A percentile compares a stretch with the other conserved stretches of the same genome.
Evolutionary conservation across 1,140 invertebrate genomes (phyloP).

Genomic region (Drosophila elegans): DNA sequence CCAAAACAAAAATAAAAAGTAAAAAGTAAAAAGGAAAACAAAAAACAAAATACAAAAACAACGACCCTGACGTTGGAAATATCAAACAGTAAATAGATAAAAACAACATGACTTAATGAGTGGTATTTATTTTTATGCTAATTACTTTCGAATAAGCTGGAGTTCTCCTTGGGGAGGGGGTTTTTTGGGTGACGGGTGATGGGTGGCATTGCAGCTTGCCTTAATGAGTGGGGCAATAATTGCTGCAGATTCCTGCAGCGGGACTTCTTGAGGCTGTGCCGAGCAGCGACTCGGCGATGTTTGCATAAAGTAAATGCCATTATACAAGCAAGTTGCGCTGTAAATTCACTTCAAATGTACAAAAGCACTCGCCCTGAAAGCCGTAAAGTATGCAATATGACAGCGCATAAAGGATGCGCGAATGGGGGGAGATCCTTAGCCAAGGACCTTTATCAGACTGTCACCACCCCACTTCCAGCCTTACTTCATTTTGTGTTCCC

Average conservation of each 20-base stretch:
- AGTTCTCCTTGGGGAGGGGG: not conserved
- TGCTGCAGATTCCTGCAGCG: conserved; percentile 39
- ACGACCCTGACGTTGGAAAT: conserved; percentile 39
- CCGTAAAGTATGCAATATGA: conserved; percentile 78
- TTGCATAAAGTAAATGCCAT: conserved; percentile 78
- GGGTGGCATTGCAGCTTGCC: conserved; percentile 29
- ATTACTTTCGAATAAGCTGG: conserved; percentile 78
- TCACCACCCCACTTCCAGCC: not conserved
- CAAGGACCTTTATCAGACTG: conserved; percentile 4
- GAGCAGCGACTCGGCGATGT: conserved; percentile 24
- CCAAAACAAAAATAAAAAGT: not conserved
- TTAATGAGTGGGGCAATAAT: conserved; percentile 73
- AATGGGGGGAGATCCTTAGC: not conserved
- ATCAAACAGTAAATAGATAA: conserved; percentile 79
- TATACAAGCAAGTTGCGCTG: conserved; percentile 74
- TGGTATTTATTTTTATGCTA: conserved; percentile 83
- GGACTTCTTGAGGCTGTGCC: conserved; percentile 23
- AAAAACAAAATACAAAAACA: conserved; percentile 21
- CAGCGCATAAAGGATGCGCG: conserved; percentile 69
- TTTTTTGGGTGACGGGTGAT: no score
- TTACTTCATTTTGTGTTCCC: no score
- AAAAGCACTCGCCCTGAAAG: conserved; percentile 79
- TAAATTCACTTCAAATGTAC: conserved; percentile 78
- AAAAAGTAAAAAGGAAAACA: not conserved
- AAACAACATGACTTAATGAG: conserved; percentile 83